A percentile compares a stretch with the other conserved stretches of the same genome.
Evolutionary conservation across 1,140 invertebrate species (phyloP).

Genomic region (Galendromus occidentalis): DNA sequence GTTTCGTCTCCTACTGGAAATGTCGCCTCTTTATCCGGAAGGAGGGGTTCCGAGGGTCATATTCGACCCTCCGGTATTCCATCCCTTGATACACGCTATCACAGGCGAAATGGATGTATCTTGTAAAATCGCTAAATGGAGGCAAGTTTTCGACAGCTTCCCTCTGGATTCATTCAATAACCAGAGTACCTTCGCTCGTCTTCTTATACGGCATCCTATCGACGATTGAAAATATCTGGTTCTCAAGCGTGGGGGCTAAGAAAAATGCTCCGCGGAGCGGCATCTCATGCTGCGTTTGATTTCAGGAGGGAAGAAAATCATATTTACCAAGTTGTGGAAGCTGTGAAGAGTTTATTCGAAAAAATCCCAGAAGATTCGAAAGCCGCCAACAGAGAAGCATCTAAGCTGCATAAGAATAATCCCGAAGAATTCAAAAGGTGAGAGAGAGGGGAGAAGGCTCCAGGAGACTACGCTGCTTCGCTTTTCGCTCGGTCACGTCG

Average conservation of each 20-base stretch:
- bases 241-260: no score
- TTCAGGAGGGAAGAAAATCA: constrained; percentile 2
- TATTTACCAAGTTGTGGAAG: constrained; percentile 9
- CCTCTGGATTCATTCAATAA: no score
- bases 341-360: neutral
- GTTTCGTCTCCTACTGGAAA: neutral
- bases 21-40: constrained; percentile 1
- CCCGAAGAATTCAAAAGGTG: constrained; percentile 1
- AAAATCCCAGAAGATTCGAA: neutral
- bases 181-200: no score
- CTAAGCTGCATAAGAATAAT: neutral
- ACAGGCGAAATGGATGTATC: constrained; percentile 6
- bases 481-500: no score
- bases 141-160: neutral
- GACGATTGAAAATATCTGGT: no score
- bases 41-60: constrained; percentile 6
- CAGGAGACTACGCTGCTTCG: no score
- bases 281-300: neutral
- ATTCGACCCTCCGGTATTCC: neutral
- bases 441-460: neutral
- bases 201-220: no score
- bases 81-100: neutral
- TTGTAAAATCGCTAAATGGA: constrained; percentile 9
- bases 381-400: neutral
- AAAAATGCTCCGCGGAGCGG: no score